Evolutionary conservation across 2,797 vertebrate genomes (phyloP), one percentile per base, ranked within the genome.

Genomic region (Acanthornis magna): DNA sequence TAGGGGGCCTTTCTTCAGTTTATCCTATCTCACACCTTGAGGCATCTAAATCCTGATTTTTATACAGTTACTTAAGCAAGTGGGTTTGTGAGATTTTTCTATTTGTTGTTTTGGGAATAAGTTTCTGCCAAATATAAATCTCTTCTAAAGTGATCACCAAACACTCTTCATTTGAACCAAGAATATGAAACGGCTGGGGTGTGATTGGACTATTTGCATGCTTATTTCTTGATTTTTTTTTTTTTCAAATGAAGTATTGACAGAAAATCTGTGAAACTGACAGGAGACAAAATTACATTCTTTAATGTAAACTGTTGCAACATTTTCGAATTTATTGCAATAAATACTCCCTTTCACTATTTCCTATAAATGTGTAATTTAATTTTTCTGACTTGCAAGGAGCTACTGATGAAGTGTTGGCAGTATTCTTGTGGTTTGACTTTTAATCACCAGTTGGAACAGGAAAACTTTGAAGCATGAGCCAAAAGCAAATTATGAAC

Each of bases 241-340:
- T 51, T 67, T 92, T 51, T 13, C 57, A 91, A 83, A 54, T 29
- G 15, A 7, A 47, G 2, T 86, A 51, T 92, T 15, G 36, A 75
- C 38, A 83, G 65, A 68, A 63, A 77, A 84, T 51, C 67, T 77
- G 60, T 62, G 68, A 84, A 96, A 60, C 26, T 67, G 75, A 50
- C 58, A 88, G 68, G 78, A 96, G 88, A 95, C 62, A 89, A 95
- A 94, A 97, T 48, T 94, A 66, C 23, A 68, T 93, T 95, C 80
- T 87, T 95, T 73, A 91, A 91, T 48, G 34, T 81, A 89, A 89
- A 53, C 0, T 40, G 23, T 85, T 86, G 80, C 9, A 38, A 84
- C 91, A 87, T 91, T 85, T 96, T 62, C 73, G 93, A 66, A 87
- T 91, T 96, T 91, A 38, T 42, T 68, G 48, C 65, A 94, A 23